Evolutionary conservation across 2,888 invertebrate genomes (phyloP).

Genomic region (Malachius bipustulatus): DNA sequence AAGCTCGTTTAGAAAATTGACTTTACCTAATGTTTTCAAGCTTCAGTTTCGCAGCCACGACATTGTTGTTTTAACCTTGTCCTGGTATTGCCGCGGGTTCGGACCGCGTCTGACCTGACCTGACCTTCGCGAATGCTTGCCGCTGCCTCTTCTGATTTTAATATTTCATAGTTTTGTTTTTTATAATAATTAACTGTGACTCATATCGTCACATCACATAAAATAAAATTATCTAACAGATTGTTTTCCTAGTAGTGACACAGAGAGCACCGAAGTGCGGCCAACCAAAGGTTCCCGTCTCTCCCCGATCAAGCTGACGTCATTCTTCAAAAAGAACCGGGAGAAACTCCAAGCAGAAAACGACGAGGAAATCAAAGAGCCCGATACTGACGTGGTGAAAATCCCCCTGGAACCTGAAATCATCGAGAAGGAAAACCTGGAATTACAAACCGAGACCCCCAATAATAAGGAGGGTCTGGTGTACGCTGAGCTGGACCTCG

Average conservation of each 20-base stretch:
- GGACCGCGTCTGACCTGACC: no score
- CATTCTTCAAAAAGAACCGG: conserved; percentile 27
- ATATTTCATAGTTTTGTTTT: no score
- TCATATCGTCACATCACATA: no score
- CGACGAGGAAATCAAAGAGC: conserved; percentile 15
- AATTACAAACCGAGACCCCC: conserved; percentile 12
- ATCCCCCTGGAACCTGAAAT: conserved; percentile 23
- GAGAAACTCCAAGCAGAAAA: conserved; percentile 17
- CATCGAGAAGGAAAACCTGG: conserved; percentile 15
- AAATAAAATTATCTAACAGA: not conserved
- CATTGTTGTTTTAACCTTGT: no score
- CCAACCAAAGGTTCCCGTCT: conserved; percentile 24
- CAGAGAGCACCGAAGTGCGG: conserved; percentile 49
- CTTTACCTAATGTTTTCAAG: no score
- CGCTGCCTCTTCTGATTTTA: no score
- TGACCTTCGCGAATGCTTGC: no score
- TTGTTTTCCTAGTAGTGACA: conserved; percentile 47
- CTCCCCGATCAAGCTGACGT: conserved; percentile 25
- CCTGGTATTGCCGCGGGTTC: no score
- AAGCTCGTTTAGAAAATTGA: no score
- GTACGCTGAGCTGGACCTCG: conserved; percentile 59
- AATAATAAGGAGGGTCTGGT: conserved; percentile 42
- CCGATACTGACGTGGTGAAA: conserved; percentile 20
- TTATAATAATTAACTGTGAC: no score
- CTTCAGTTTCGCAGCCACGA: no score